These are phyloP conservation scores for Lophura nycthemera DNA, from an alignment of 2,113 vertebrate species.

Conservation along the genomic window DNA sequence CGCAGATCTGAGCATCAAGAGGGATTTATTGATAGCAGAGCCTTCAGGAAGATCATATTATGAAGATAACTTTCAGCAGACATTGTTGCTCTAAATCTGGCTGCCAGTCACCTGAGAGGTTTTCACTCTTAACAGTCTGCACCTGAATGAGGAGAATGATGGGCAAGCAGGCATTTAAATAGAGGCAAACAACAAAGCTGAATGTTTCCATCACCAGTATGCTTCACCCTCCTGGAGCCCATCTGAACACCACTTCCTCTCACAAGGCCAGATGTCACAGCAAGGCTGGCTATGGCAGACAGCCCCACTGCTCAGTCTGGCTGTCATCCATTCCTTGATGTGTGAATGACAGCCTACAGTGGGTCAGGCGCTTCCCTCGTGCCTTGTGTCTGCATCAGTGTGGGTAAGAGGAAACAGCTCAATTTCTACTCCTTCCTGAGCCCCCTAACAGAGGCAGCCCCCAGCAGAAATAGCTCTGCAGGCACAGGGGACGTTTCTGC, in stretches of 20 bases:
- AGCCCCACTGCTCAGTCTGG: not conserved
- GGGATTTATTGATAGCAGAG: not conserved
- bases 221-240: not conserved
- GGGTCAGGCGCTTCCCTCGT: not conserved
- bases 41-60: not conserved
- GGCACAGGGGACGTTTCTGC: not conserved
- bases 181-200: not conserved
- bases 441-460: not conserved
- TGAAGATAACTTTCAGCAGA: not conserved
- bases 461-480: not conserved
- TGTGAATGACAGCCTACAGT: not conserved
- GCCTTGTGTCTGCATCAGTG: accelerated
- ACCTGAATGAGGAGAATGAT: not conserved
- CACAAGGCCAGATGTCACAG: not conserved
- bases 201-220: not conserved
- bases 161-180: not conserved
- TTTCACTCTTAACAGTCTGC: not conserved
- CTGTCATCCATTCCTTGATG: not conserved
- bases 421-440: not conserved
- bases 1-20: not conserved
- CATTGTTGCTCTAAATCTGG: not conserved
- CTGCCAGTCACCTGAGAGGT: not conserved
- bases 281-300: too few relatives aligned
- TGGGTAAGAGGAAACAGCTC: not conserved
- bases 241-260: not conserved